phyloP scores from a whole-genome alignment of 2,797 vertebrate species.

The Gallirallus australis region DNA sequence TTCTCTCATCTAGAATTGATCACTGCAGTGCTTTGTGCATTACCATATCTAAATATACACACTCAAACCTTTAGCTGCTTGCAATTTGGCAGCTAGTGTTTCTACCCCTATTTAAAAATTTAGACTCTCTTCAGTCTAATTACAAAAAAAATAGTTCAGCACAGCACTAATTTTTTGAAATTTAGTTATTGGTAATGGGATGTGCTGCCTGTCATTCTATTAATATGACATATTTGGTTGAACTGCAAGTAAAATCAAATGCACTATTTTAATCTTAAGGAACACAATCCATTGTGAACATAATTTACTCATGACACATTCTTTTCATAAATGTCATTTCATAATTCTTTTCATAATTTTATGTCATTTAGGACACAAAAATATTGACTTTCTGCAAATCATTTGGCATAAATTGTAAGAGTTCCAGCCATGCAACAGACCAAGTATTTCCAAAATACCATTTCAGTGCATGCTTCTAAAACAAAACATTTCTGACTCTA shows the following conservation, averaged over 20 bases:
- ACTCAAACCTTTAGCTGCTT: background rate
- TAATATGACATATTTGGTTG: background rate
- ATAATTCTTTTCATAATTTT: too few relatives aligned
- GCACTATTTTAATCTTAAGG: background rate
- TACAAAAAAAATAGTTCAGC: background rate
- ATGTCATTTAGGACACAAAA: too few relatives aligned
- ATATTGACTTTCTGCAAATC: background rate
- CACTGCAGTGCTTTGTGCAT: slow-evolving; percentile 54
- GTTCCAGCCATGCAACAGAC: background rate
- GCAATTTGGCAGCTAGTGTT: slow-evolving; percentile 44
- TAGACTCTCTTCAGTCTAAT: slow-evolving; percentile 29
- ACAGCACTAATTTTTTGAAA: background rate
- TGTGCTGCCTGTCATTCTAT: background rate
- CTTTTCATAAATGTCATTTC: too few relatives aligned
- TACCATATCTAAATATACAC: slow-evolving; percentile 27
- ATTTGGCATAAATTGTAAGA: background rate
- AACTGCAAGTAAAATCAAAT: background rate
- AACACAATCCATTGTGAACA: background rate
- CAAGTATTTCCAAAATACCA: background rate
- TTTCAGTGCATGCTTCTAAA: background rate
- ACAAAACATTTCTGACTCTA: background rate
- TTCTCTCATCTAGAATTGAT: slow-evolving; percentile 70
- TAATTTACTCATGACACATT: background rate
- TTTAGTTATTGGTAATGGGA: background rate
- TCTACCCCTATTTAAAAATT: slow-evolving; percentile 47